Base-by-base conservation (phyloP, 2,113 vertebrate species). In the Rhea pennata region DNA sequence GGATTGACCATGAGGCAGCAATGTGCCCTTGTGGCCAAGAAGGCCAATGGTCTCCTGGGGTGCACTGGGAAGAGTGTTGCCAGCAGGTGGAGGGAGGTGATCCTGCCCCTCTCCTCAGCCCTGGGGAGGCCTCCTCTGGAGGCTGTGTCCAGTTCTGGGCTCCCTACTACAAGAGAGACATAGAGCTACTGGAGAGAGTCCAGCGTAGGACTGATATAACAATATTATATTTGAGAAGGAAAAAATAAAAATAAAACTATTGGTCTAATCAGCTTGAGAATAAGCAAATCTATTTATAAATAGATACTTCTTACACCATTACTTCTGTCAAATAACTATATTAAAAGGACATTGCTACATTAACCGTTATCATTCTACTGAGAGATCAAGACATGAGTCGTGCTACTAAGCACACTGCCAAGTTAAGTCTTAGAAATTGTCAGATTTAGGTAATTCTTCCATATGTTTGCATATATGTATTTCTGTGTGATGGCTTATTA, bases 371-470 rank as follows among this genome's bases (percentile, higher is more conserved):
- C 48, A 7, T 29, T 73, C 23, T 73, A 27, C 50, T 51, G 36
- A 0, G 2, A 21, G 46, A 23, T 10, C 5, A 24, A n/a, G 39
- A 8, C 33, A 7, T 1, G 0, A 12, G 8, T 24, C 15, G 19
- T 7, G 27, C 2, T 46, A 7, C 48, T 33, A 67, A 26, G 12
- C 54, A 10, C 4, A 7, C 51, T 3, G 10, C 5, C 36, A 31
- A 50, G 20, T 29, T 4, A 20, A 1, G 0, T 13, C 36, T 50
- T 2, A 1, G 61, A 36, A 65, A 26, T 39, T 53, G 36, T 2
- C 40, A 14, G 15, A 15, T 9, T 20, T 44, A 3, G 3, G n/a
- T 33, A 27, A 51, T 42, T 79, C 16, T n/a, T 10, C 1, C 8
- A 0, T 1, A 0, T 20, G 5, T 46, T 62, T 56, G 26, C 23